Percentiles rank a stretch among this genome's conserved stretches.
Evolutionary conservation across 1,140 invertebrate genomes (phyloP).

Genomic region (Drosophila murphyi): DNA sequence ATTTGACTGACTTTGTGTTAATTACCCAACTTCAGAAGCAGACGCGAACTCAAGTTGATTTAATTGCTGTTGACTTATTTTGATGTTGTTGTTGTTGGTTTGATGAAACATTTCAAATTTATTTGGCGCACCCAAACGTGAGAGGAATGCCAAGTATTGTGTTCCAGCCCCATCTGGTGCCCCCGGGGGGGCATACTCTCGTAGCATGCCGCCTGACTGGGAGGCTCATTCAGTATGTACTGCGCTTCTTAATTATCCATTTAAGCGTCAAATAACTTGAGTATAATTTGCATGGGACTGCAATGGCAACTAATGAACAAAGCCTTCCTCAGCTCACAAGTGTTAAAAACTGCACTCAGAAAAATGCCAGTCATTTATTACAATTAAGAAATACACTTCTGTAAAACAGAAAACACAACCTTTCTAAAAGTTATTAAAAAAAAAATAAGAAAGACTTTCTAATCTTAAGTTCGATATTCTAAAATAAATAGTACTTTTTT

Average conservation of each 20-base stretch:
- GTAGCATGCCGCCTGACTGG: not conserved
- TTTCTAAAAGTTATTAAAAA: too few relatives aligned
- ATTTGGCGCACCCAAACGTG: constrained; percentile 42
- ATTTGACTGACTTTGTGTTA: constrained; percentile 25
- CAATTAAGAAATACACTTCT: too few relatives aligned
- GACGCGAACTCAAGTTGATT: constrained; percentile 26
- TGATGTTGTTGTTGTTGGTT: not conserved
- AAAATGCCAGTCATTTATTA: too few relatives aligned
- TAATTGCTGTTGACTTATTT: constrained; percentile 16
- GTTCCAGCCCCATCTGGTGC: not conserved
- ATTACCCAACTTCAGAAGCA: constrained; percentile 24
- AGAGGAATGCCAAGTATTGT: constrained; percentile 17
- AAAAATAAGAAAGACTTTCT: too few relatives aligned
- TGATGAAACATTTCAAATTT: constrained; percentile 49
- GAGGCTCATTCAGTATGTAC: not conserved
- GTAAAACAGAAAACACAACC: too few relatives aligned
- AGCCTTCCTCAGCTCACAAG: not conserved
- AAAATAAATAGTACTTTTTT: too few relatives aligned
- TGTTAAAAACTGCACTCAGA: not conserved
- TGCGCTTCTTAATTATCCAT: constrained; percentile 5
- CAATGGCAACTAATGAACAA: not conserved
- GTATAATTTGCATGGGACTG: not conserved
- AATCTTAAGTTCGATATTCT: too few relatives aligned
- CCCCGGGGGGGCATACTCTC: not conserved
- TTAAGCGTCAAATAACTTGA: not conserved